Evolutionary conservation across 2,113 vertebrate genomes (phyloP).

Genomic region (Eubucco bourcierii): DNA sequence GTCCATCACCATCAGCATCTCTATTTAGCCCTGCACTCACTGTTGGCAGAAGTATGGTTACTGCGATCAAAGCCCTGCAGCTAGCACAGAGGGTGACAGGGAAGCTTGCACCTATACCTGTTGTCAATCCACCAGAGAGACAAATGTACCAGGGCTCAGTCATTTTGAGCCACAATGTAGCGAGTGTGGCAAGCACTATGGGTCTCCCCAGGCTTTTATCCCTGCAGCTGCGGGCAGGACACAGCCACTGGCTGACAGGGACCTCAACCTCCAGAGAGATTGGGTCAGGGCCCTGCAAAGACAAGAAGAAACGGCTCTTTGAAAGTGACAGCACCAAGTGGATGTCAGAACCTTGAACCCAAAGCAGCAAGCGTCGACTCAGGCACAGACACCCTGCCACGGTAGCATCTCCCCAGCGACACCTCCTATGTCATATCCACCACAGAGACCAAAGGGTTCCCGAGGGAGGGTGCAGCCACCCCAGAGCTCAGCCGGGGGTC

Average conservation of each 20-base stretch:
- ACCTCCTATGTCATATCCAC: not conserved
- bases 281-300: fast-evolving
- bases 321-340: fast-evolving
- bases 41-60: not conserved
- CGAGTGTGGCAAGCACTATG: fast-evolving
- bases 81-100: not conserved
- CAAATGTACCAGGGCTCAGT: not conserved
- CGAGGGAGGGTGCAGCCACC: not conserved
- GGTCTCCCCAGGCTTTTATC: not conserved
- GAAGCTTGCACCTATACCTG: not conserved
- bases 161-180: fast-evolving
- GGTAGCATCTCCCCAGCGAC: fast-evolving
- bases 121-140: not conserved
- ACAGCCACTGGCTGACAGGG: not conserved
- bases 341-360: not conserved
- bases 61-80: not conserved
- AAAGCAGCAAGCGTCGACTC: not conserved
- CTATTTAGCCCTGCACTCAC: not conserved
- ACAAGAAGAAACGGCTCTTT: not conserved
- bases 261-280: not conserved
- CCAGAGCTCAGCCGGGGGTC: slow-evolving; percentile 34
- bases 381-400: not conserved
- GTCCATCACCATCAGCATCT: fast-evolving
- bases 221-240: not conserved
- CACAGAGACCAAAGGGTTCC: fast-evolving